Evolutionary conservation across 2,113 vertebrate species (phyloP).

Genomic region (Marmota monax): DNA sequence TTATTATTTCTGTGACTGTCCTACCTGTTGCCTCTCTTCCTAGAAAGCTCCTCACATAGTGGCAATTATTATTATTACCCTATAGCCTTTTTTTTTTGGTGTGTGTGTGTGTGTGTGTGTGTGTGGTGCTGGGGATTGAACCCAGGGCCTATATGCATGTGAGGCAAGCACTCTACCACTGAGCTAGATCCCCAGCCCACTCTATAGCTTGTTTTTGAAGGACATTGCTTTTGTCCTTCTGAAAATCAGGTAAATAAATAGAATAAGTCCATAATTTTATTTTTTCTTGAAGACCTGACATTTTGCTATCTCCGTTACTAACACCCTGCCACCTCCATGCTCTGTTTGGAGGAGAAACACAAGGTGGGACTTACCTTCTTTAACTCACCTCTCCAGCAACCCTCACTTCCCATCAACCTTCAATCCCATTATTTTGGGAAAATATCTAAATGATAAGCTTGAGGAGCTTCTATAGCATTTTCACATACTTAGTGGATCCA

Average conservation of each 20-base stretch:
- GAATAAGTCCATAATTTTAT: slow-evolving; percentile 48
- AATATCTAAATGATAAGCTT: slow-evolving; percentile 60
- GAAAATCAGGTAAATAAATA: slow-evolving; percentile 30
- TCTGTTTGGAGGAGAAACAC: background rate
- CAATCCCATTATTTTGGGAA: slow-evolving; percentile 21
- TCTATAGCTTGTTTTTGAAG: no score
- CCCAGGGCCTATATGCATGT: no score
- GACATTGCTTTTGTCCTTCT: slow-evolving; percentile 36
- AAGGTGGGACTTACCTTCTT: background rate
- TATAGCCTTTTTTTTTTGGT: no score
- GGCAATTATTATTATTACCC: no score
- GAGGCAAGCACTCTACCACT: no score
- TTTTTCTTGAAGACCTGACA: slow-evolving; percentile 11
- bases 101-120: no score
- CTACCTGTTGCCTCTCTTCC: no score
- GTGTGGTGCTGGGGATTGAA: no score
- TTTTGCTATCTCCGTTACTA: background rate
- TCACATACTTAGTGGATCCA: slow-evolving; percentile 12
- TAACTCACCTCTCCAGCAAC: background rate
- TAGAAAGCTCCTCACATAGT: no score
- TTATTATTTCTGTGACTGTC: no score
- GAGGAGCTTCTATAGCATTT: slow-evolving; percentile 30
- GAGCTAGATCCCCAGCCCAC: no score
- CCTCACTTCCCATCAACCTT: background rate
- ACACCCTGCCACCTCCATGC: background rate